Percentiles rank a stretch among this genome's conserved stretches.
Conservation (phyloP, 2,113 vertebrate species). For the Raja brachyura region DNA sequence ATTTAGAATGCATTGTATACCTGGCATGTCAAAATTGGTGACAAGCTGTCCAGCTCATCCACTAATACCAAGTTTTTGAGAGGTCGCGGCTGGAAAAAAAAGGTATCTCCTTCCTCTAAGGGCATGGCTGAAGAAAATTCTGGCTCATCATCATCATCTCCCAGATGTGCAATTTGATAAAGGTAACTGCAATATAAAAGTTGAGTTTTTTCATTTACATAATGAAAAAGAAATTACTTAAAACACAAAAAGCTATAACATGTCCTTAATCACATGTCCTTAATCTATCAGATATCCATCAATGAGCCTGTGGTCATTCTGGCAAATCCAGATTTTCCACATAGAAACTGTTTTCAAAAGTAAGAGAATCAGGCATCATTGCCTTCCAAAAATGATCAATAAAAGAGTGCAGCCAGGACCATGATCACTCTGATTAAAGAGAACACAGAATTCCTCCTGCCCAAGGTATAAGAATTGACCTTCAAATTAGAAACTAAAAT, state of each 20-base stretch:
- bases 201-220: background rate
- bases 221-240: background rate
- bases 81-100: slow-evolving; percentile 93
- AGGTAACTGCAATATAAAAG: slow-evolving; percentile 68
- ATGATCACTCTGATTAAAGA: background rate
- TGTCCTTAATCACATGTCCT: background rate
- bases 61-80: slow-evolving; percentile 95
- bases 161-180: slow-evolving; percentile 95
- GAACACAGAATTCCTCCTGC: background rate
- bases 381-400: background rate
- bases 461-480: background rate
- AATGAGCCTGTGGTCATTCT: background rate
- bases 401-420: background rate
- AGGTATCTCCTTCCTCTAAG: slow-evolving; percentile 92
- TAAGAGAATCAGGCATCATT: background rate
- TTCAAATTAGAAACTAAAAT: background rate
- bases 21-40: slow-evolving; percentile 94
- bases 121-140: slow-evolving; percentile 99
- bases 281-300: background rate
- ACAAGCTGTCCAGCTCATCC: slow-evolving; percentile 90
- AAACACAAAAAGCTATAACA: background rate
- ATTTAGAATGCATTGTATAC: slow-evolving; percentile 47
- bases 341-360: background rate
- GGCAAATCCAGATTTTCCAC: background rate
- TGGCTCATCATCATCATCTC: slow-evolving; percentile 93